phyloP scores from a whole-genome alignment of 2,888 invertebrate species.

The Cheilosia soror region DNA sequence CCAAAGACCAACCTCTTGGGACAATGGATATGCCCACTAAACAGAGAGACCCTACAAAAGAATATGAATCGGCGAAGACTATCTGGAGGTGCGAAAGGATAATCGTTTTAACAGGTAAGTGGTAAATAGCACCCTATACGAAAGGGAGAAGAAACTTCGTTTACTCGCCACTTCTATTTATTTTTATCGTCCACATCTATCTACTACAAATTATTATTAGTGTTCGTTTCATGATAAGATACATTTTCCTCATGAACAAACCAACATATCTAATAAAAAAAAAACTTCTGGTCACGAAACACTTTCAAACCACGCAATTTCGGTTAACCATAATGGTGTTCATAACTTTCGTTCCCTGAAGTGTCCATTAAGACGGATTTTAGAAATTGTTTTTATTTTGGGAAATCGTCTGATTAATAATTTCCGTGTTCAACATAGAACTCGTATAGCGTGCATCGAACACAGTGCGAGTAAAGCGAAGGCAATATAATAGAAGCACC shows the following conservation, averaged over 20 bases:
- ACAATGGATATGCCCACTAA: too few species aligned
- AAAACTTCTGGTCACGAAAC: constrained; percentile 61
- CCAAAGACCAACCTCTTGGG: too few species aligned
- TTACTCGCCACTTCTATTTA: too few species aligned
- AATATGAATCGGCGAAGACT: too few species aligned
- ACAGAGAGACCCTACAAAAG: too few species aligned
- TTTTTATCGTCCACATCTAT: too few species aligned
- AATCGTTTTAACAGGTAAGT: too few species aligned
- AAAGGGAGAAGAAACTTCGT: too few species aligned
- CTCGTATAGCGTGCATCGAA: constrained; percentile 55
- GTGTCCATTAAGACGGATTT: constrained; percentile 30
- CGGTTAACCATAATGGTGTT: constrained; percentile 24
- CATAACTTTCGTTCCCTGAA: constrained; percentile 33
- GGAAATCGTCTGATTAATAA: constrained; percentile 68
- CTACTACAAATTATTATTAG: constrained; percentile 26
- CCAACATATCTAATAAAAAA: constrained; percentile 40
- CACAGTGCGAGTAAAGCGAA: constrained; percentile 1
- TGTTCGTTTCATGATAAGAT: constrained; percentile 54
- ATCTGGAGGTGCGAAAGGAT: too few species aligned
- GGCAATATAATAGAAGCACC: constrained; percentile 18
- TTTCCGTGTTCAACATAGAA: constrained; percentile 69
- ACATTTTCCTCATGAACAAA: constrained; percentile 10
- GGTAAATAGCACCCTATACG: too few species aligned
- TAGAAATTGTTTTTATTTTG: constrained; percentile 40
- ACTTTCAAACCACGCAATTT: constrained; percentile 60